These are phyloP conservation scores for Scaptomyza flava DNA, from an alignment of 2,888 invertebrate species.

Conservation along the genomic window DNA sequence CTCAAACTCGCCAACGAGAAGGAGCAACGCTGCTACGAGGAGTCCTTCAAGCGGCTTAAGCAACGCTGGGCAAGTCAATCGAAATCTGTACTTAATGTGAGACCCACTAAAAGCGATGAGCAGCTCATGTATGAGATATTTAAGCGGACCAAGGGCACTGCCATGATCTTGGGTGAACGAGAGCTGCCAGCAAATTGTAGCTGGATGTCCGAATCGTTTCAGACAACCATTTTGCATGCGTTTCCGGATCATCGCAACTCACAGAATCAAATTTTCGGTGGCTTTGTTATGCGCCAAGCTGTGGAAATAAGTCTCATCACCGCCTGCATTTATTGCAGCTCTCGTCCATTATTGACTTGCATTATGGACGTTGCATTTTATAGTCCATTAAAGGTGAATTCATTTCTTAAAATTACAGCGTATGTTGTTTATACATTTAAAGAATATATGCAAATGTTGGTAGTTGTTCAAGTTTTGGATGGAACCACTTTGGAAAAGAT, in stretches of 20 bases:
- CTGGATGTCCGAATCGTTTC: conserved; percentile 87
- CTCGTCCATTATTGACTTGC: conserved; percentile 86
- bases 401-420: conserved; percentile 88
- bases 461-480: conserved; percentile 87
- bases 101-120: conserved; percentile 88
- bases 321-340: conserved; percentile 86
- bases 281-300: conserved; percentile 91
- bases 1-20: conserved; percentile 86
- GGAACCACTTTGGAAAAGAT: conserved; percentile 85
- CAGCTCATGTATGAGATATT: conserved; percentile 88
- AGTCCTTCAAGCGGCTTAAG: conserved; percentile 86
- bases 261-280: conserved; percentile 91
- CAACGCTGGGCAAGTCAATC: conserved; percentile 84
- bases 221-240: conserved; percentile 87
- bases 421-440: conserved; percentile 86
- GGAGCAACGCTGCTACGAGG: conserved; percentile 86
- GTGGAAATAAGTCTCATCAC: conserved; percentile 89
- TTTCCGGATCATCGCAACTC: conserved; percentile 89
- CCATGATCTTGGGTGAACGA: conserved; percentile 84
- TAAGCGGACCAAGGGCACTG: conserved; percentile 86
- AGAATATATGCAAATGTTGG: conserved; percentile 87
- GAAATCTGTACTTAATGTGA: conserved; percentile 86
- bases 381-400: conserved; percentile 89
- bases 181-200: conserved; percentile 85
- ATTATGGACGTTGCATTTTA: conserved; percentile 90